Percentiles rank a stretch among this genome's conserved stretches.
Evolutionary conservation across 2,888 invertebrate genomes (phyloP).

Genomic region (Argyra leucocephala): DNA sequence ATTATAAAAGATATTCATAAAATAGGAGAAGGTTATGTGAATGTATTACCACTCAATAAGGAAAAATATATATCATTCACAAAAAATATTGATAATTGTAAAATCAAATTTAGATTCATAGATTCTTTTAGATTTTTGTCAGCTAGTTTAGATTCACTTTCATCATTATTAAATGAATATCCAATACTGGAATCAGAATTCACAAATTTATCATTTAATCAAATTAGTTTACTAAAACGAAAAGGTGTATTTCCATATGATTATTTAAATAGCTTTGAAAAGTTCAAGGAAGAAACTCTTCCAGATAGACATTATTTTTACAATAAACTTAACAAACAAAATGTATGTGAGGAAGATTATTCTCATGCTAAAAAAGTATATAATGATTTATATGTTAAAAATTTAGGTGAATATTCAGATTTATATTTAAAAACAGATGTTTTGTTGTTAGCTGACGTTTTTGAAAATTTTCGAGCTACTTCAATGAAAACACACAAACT

Average conservation of each 20-base stretch:
- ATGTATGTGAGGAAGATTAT: conserved; percentile 23
- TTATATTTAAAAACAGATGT: conserved; percentile 34
- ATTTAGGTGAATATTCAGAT: conserved; percentile 28
- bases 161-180: conserved; percentile 9
- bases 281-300: conserved; percentile 24
- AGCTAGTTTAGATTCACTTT: conserved; percentile 14
- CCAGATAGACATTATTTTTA: conserved; percentile 24
- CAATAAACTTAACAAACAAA: conserved; percentile 21
- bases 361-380: conserved; percentile 26
- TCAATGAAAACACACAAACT: conserved; percentile 9
- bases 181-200: not conserved
- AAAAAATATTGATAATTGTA: not conserved
- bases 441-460: conserved; percentile 29
- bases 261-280: conserved; percentile 25
- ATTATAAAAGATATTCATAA: conserved; percentile 18
- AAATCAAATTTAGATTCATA: conserved; percentile 18
- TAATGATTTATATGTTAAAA: conserved; percentile 25
- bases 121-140: conserved; percentile 17
- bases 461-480: conserved; percentile 11
- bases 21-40: not conserved
- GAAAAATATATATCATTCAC: not conserved
- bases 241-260: conserved; percentile 33
- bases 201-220: not conserved
- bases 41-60: not conserved
- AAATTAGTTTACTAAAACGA: conserved; percentile 23